Percentiles rank a stretch among this genome's conserved stretches.
Conservation (phyloP, 2,888 invertebrate species). For the Seira ritae region DNA sequence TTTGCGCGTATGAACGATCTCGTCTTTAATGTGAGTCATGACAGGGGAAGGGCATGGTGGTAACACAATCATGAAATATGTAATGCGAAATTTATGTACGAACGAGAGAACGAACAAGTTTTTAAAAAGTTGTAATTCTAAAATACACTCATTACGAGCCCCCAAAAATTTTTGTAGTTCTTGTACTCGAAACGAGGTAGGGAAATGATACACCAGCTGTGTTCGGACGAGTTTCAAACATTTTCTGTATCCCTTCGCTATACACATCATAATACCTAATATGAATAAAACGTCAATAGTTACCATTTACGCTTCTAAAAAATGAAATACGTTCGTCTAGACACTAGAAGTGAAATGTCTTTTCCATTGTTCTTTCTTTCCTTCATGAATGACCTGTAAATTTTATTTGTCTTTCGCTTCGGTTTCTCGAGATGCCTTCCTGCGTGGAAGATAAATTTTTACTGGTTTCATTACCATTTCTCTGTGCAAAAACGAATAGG, state of each 20-base stretch:
- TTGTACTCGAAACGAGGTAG: background rate
- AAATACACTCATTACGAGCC: background rate
- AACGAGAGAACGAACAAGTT: background rate
- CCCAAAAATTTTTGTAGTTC: background rate
- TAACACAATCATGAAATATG: background rate
- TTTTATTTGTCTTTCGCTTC: background rate
- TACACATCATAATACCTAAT: no score
- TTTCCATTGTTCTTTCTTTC: background rate
- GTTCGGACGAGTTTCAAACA: background rate
- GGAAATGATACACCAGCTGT: constrained; percentile 17
- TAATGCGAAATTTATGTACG: constrained; percentile 2
- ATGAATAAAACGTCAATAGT: background rate
- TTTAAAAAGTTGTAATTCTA: no score
- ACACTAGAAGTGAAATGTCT: constrained; percentile 1
- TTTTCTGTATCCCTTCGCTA: background rate
- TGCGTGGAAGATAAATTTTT: background rate
- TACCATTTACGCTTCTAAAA: no score
- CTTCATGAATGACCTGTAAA: constrained; percentile 33
- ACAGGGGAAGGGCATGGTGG: background rate
- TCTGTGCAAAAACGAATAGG: background rate
- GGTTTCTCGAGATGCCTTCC: background rate
- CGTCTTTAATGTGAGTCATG: background rate
- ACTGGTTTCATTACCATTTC: background rate
- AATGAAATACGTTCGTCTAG: background rate
- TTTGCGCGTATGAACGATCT: background rate